Base-by-base conservation (phyloP, 2,888 invertebrate genomes). In the Aphidoletes aphidimyza region DNA sequence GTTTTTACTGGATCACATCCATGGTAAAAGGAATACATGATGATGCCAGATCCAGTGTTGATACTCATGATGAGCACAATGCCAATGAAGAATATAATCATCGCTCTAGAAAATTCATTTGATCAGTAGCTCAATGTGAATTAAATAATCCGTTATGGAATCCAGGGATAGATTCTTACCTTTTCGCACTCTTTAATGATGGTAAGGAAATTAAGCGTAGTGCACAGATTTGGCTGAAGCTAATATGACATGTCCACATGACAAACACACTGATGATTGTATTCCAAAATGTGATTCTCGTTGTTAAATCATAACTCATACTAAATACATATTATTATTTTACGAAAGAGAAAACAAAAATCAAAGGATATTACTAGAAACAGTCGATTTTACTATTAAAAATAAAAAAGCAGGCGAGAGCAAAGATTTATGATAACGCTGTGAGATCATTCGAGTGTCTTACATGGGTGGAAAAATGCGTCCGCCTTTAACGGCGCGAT, bases 171-270 rank as follows among this genome's bases (percentile, higher is more conserved):
- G 8, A 42, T 42, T 42, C 47, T 11, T 11, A 47, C 47, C 17
- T 89, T 89, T 91, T 91, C 22, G 94, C 93, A 87, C 92, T 91
- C 85, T 88, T 90, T 84, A 92, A 89, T 0, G 91, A 91, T 0
- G 93, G 92, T 85, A 94, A 89, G 0, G 94, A 92, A 47, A 93
- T 91, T 86, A 94, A 93, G 86, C 94, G 90, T 87, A 95, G 94
- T 0, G 95, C 94, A 91, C 94, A 93, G 84, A 93, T 93, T 89
- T 95, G 95, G 89, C 94, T 94, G 19, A 93, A 92, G 19, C 93
- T 92, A 87, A 94, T 93, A 87, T 93, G 92, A 0, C 93, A 91
- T 11, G 92, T 91, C 92, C 93, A 93, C 85, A 92, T 91, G 9
- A 92, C 88, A 81, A 92, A 91, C 17, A 93, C 93, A 19, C 92